phyloP scores from a whole-genome alignment of 1,140 invertebrate genomes.

The Rhizoglyphus robini region DNA sequence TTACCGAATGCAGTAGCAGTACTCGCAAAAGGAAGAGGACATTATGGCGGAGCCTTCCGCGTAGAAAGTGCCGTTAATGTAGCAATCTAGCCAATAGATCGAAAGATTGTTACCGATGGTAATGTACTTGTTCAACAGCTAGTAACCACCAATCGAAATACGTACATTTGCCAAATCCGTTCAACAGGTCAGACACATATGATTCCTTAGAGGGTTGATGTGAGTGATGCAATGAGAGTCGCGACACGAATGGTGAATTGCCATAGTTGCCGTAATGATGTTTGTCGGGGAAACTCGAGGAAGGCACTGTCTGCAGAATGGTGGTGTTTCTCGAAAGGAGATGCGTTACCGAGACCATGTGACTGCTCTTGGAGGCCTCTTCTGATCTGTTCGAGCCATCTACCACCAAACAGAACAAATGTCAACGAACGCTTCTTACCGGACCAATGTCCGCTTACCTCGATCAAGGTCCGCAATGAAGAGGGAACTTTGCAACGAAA shows the following conservation, averaged over 20 bases:
- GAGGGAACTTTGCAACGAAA: neutral
- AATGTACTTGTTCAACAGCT: too few species aligned
- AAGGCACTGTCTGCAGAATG: slow-evolving; percentile 22
- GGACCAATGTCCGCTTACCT: neutral
- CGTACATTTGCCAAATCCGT: slow-evolving; percentile 17
- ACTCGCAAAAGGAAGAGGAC: slow-evolving; percentile 58
- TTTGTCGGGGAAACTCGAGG: slow-evolving; percentile 19
- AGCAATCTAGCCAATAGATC: slow-evolving; percentile 43
- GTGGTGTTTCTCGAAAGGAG: neutral
- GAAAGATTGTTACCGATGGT: neutral
- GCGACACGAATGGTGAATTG: slow-evolving; percentile 1
- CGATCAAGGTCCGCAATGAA: neutral
- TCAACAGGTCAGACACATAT: slow-evolving; percentile 16
- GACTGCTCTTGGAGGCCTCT: neutral
- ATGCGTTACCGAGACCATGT: slow-evolving; percentile 6
- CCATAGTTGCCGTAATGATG: neutral
- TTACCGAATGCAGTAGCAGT: slow-evolving; percentile 62
- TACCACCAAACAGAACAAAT: neutral
- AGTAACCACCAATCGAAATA: slow-evolving; percentile 2
- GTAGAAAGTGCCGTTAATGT: slow-evolving; percentile 56
- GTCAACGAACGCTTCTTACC: neutral
- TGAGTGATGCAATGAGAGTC: slow-evolving; percentile 7
- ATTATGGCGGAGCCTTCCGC: slow-evolving; percentile 69
- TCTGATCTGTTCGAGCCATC: neutral
- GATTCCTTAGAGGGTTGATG: neutral